Evolutionary conservation across 1,140 invertebrate species (phyloP), one percentile per base, ranked within the genome.

Genomic region (Lasaia peninsularis): DNA sequence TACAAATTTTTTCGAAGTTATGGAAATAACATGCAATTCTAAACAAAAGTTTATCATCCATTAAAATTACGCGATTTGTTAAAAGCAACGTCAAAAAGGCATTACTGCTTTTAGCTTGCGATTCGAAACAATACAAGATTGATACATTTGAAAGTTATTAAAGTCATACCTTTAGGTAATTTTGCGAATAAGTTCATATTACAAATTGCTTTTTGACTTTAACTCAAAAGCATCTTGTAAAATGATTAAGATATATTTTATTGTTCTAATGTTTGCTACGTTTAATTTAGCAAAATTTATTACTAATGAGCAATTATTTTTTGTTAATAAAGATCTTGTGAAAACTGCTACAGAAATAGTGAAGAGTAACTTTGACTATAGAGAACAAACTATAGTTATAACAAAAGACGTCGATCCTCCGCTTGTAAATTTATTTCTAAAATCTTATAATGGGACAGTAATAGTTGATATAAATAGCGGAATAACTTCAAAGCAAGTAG

Each of bases 61-160:
- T 35, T n/a, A 40, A 40, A 40, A 16, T 14, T 14, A 12, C 14
- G 7, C 7, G 5, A 40, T 14, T 18, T 7, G 35, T 18, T 40
- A 40, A 16, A 18, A 18, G 37, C 8, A 18, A n/a, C 1, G 50
- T 35, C 24, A 58, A 37, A n/a, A 49, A 32, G 0, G 21, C 14
- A 11, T 21, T n/a, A 40, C 10, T 28, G 33, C 37, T 37, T 40
- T 40, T 40, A 40, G 16, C 37, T 40, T 2, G 14, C 37, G n/a
- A 40, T 64, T 50, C 3, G 61, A 62, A 65, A 77, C 72, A 74
- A 75, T 66, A 50, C 28, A 49, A 70, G 75, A 78, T 74, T 70
- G 52, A 74, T 74, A 35, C 53, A 37, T 34, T 63, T 57, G 20
- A 35, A 61, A 10, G 2, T 16, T 44, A 44, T 44, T 14, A 10